These are phyloP conservation scores for Aegithalos caudatus DNA, from an alignment of 2,113 vertebrate species.

Conservation along the genomic window DNA sequence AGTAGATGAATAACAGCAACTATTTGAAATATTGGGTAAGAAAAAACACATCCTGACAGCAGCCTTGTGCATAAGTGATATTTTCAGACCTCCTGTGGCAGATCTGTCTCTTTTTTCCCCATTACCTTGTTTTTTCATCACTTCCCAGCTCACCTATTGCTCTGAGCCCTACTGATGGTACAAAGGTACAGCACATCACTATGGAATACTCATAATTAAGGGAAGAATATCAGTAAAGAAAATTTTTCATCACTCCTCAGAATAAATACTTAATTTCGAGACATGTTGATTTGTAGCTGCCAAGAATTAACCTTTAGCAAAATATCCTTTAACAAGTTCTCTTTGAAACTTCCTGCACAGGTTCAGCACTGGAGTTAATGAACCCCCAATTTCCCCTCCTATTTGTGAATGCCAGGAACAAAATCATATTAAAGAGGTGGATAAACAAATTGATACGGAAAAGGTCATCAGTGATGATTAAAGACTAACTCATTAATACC, in stretches of 20 bases:
- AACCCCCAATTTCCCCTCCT: neutral
- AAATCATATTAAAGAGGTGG: neutral
- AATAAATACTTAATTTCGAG: neutral
- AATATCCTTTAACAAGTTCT: neutral
- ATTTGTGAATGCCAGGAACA: neutral
- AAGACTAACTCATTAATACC: neutral
- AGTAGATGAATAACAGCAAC: neutral
- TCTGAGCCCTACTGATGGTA: neutral
- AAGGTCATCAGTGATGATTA: neutral
- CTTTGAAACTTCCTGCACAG: neutral
- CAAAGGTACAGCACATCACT: neutral
- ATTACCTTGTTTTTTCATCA: neutral
- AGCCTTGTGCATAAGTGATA: neutral
- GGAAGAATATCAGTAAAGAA: neutral
- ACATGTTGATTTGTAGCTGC: neutral
- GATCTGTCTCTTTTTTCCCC: neutral
- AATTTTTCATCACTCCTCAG: neutral
- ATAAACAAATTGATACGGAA: neutral
- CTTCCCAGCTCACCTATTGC: neutral
- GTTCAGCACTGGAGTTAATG: neutral
- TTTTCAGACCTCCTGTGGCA: neutral
- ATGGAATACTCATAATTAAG: neutral
- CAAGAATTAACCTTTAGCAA: conserved; percentile 1
- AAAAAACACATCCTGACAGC: neutral
- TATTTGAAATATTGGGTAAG: neutral